phyloP scores from a whole-genome alignment of 2,797 vertebrate species.

The Intellagama lesueurii region DNA sequence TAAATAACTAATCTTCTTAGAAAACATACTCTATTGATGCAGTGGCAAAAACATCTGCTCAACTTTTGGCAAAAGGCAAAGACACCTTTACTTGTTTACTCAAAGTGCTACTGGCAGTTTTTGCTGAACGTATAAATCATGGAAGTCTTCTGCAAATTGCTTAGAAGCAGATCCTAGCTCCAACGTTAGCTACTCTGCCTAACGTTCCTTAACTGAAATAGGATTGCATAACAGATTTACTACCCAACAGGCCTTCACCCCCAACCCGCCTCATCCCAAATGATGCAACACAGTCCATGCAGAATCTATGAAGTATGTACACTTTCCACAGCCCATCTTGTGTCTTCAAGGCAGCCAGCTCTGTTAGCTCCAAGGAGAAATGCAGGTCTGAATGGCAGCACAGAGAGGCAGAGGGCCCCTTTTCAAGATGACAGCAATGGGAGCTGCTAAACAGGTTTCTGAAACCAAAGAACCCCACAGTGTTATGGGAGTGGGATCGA shows the following conservation, averaged over 20 bases:
- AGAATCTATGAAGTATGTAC: conserved; percentile 8
- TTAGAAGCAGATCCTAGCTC: background rate
- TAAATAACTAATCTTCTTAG: background rate
- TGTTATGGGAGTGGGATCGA: conserved; percentile 41
- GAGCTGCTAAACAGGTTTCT: background rate
- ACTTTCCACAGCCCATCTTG: conserved; percentile 4
- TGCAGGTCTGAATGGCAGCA: conserved; percentile 8
- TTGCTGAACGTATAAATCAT: conserved; percentile 17
- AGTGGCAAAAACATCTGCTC: background rate
- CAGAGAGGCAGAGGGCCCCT: background rate
- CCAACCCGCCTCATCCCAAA: background rate
- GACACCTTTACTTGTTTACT: background rate
- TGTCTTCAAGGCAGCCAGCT: background rate
- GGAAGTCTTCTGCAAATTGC: background rate
- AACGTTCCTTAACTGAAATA: conserved; percentile 39
- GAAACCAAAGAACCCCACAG: conserved; percentile 19
- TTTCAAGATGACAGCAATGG: background rate
- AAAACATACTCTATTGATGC: background rate
- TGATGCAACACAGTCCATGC: background rate
- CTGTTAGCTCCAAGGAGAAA: conserved; percentile 22
- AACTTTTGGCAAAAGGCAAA: conserved; percentile 63
- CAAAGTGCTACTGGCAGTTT: conserved; percentile 15
- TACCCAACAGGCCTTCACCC: conserved; percentile 38
- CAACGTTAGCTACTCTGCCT: conserved; percentile 4
- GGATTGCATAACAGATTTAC: background rate